Evolutionary conservation across 2,113 vertebrate species (phyloP).

Genomic region (Oreochromis aureus): DNA sequence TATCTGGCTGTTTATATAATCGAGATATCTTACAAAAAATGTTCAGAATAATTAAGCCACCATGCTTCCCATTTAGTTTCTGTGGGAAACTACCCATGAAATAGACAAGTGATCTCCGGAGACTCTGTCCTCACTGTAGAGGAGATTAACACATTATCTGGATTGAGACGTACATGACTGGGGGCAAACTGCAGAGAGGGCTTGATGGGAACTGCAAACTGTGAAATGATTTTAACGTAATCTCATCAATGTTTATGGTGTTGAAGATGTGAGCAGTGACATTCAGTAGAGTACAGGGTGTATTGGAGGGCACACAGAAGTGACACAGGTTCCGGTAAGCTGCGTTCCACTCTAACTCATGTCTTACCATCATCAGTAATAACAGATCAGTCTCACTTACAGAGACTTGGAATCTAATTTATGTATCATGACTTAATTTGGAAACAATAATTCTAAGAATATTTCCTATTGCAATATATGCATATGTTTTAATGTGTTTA

Average conservation of each 20-base stretch:
- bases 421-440: background rate
- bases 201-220: constrained; percentile 53
- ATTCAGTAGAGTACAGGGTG: background rate
- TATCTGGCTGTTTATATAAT: background rate
- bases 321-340: constrained; percentile 1
- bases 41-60: constrained; percentile 30
- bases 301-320: background rate
- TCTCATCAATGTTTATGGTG: constrained; percentile 55
- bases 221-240: constrained; percentile 53
- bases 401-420: background rate
- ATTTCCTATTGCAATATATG: background rate
- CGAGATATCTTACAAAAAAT: background rate
- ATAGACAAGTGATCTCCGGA: constrained; percentile 51
- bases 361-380: background rate
- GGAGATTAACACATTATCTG: constrained; percentile 57
- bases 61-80: constrained; percentile 13
- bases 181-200: constrained; percentile 14
- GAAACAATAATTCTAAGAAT: background rate
- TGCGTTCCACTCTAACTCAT: background rate
- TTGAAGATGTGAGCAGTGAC: constrained; percentile 28
- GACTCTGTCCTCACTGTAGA: constrained; percentile 18
- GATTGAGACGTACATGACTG: constrained; percentile 52
- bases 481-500: background rate
- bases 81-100: constrained; percentile 55
- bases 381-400: background rate